phyloP scores from a whole-genome alignment of 1,140 invertebrate genomes.

The Portunus trituberculatus region DNA sequence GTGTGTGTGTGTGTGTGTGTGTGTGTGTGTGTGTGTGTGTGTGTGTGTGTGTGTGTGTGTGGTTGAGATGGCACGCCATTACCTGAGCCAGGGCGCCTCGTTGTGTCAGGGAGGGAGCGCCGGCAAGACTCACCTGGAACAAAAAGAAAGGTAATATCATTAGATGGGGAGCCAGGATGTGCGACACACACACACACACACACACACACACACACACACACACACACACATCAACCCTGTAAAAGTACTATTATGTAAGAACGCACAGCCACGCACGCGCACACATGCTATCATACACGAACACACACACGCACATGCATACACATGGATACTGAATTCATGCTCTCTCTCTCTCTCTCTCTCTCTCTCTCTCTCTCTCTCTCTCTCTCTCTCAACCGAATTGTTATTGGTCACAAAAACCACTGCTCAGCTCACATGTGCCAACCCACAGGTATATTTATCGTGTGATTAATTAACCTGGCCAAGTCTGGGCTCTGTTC shows the following conservation, averaged over 20 bases:
- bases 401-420: conserved; percentile 2
- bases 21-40: neutral
- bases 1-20: conserved; percentile 42
- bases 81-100: neutral
- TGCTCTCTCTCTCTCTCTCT: no score
- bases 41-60: conserved; percentile 37
- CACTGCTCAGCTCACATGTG: neutral
- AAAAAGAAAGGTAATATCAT: neutral
- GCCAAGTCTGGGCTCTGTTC: neutral
- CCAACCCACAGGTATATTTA: conserved; percentile 25
- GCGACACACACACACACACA: conserved; percentile 42
- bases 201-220: no score
- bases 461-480: conserved; percentile 22
- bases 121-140: neutral
- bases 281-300: no score
- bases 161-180: neutral
- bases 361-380: no score
- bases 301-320: neutral
- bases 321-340: neutral
- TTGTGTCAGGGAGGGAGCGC: neutral
- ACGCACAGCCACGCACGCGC: no score
- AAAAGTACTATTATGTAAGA: no score
- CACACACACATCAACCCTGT: no score
- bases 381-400: neutral
- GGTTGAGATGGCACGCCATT: neutral